Base-by-base conservation (phyloP, 2,113 vertebrate genomes). In the Bambusicola thoracicus region DNA sequence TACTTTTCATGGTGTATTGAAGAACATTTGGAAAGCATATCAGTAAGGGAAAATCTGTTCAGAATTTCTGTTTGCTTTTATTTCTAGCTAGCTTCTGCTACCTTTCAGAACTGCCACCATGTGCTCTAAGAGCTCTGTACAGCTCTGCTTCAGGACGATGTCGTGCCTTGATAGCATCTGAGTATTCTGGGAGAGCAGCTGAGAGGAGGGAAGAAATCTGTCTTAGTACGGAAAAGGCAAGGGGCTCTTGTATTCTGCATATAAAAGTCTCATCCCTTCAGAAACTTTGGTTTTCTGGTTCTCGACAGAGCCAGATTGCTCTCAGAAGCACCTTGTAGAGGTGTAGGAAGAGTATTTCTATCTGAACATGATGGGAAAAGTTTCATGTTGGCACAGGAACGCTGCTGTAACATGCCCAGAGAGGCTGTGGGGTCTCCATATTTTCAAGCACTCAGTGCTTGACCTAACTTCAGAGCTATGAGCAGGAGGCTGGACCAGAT, bases 271-370 rank as follows among this genome's bases (percentile, higher is more conserved):
- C 40, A n/a, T 18, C 8, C 44, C 2, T 1, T 21, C 7, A 17
- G n/a, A 59, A 82, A n/a, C n/a, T 18, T 63, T 16, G 27, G 7
- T 32, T 84, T 80, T 77, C 12, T 58, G 3, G 24, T 29, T 78
- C 41, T 58, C 78, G 36, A 41, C 46, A 67, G 66, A 68, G 43
- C 21, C 13, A 21, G 63, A 21, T 30, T 43, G 14, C 20, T 77
- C 30, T 36, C 1, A 0, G 43, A 70, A 43, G 22, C 3, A 6
- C 25, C 29, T 0, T 0, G 10, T 51, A 20, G 36, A 81, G n/a
- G 10, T 70, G 18, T 44, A 66, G 51, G 38, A 85, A 65, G 49
- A 7, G n/a, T 40, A 41, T 70, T 81, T 58, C 29, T 38, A 51
- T 2, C 2, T 44, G 63, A n/a, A 58, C 7, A 8, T 4, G 14